Conservation (phyloP, 2,888 invertebrate species). For the Callimorpha dominula region DNA sequence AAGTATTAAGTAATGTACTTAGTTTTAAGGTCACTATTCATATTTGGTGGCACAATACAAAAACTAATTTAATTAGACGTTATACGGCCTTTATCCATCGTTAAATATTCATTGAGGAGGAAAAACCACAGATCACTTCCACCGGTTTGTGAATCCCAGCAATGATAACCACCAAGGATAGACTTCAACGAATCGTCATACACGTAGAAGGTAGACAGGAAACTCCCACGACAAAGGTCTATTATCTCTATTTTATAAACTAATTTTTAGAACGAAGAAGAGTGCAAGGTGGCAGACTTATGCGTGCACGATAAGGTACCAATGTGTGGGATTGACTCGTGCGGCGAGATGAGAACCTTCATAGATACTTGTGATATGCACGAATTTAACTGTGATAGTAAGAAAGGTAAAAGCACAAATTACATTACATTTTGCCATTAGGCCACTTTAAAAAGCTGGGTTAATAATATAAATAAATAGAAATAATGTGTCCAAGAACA, state of each 20-base stretch:
- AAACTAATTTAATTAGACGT: not conserved
- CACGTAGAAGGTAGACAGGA: not conserved
- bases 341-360: slow-evolving; percentile 82
- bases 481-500: too few species aligned
- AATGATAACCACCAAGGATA: not conserved
- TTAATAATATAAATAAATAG: too few species aligned
- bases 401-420: slow-evolving; percentile 72
- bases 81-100: not conserved
- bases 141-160: not conserved
- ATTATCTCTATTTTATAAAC: not conserved
- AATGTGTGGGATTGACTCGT: slow-evolving; percentile 83
- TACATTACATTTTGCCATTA: not conserved
- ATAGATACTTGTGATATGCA: slow-evolving; percentile 83
- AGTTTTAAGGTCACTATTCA: not conserved
- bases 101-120: not conserved
- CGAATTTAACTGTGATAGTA: slow-evolving; percentile 82
- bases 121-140: not conserved
- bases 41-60: not conserved
- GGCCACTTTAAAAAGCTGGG: too few species aligned
- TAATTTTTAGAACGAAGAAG: slow-evolving; percentile 74
- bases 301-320: slow-evolving; percentile 83
- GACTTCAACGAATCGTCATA: not conserved
- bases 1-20: not conserved
- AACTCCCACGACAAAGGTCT: not conserved
- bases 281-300: slow-evolving; percentile 81